A percentile compares a stretch with the other conserved stretches of the same genome.
Conservation (phyloP, 2,888 invertebrate species). For the Leptinotarsa haldemani region DNA sequence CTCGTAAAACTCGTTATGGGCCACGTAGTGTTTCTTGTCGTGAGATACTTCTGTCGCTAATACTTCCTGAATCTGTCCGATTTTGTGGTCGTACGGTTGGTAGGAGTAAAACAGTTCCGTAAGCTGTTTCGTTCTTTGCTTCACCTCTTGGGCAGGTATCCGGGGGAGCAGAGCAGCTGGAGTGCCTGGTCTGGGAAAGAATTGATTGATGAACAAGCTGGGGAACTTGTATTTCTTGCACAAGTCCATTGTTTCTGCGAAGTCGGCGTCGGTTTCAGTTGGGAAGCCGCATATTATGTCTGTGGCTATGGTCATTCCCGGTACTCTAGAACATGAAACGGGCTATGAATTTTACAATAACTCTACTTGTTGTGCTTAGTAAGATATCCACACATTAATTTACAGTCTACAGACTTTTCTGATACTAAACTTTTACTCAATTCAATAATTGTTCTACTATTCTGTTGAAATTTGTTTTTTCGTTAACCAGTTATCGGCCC, state of each 20-base stretch:
- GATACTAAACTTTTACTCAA: too few relatives aligned
- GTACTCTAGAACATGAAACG: slow-evolving; percentile 73
- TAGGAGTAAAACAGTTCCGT: slow-evolving; percentile 93
- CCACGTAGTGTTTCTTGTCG: slow-evolving; percentile 91
- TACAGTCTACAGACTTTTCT: too few relatives aligned
- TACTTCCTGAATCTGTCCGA: slow-evolving; percentile 79
- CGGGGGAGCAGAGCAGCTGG: slow-evolving; percentile 91
- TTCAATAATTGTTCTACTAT: too few relatives aligned
- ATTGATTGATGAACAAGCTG: slow-evolving; percentile 97
- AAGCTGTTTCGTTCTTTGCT: slow-evolving; percentile 86
- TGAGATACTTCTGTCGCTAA: slow-evolving; percentile 94
- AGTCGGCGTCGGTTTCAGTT: slow-evolving; percentile 91
- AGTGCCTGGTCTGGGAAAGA: slow-evolving; percentile 95
- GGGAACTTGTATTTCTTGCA: slow-evolving; percentile 91
- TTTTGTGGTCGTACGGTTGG: slow-evolving; percentile 80
- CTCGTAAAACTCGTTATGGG: slow-evolving; percentile 95
- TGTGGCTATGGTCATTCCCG: slow-evolving; percentile 93
- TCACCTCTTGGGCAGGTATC: slow-evolving; percentile 88
- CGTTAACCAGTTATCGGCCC: too few relatives aligned
- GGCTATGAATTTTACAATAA: neutral
- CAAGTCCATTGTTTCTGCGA: slow-evolving; percentile 85
- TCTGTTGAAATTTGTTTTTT: too few relatives aligned
- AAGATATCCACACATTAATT: too few relatives aligned
- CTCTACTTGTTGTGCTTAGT: too few relatives aligned
- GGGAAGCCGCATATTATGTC: slow-evolving; percentile 99